Conservation (phyloP, 2,113 vertebrate species). For the Glaucidium brasilianum region DNA sequence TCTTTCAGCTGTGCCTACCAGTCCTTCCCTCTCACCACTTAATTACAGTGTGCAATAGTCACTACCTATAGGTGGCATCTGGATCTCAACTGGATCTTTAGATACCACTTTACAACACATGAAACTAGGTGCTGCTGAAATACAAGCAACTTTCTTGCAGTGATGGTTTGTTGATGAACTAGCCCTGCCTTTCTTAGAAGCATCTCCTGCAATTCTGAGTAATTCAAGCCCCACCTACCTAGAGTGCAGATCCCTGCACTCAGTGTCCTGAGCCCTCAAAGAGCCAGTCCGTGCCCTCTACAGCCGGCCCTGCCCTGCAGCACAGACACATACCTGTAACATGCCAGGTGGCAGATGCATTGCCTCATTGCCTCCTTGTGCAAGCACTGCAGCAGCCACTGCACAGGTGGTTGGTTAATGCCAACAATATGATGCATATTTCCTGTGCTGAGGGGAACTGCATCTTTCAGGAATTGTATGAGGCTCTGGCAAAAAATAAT, state of each 20-base stretch:
- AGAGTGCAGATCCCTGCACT: not conserved
- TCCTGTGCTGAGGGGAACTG: not conserved
- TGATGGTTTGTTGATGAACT: not conserved
- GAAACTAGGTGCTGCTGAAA: not conserved
- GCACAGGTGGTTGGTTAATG: not conserved
- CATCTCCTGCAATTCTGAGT: not conserved
- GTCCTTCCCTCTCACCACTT: not conserved
- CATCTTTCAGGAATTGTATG: constrained; percentile 37
- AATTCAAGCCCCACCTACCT: not conserved
- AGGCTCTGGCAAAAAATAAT: constrained; percentile 31
- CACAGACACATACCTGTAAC: rapidly evolving
- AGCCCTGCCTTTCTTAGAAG: not conserved
- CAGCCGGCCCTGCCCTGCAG: not conserved
- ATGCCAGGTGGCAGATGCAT: not conserved
- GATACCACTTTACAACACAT: not conserved
- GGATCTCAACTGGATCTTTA: not conserved
- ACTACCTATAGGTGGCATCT: not conserved
- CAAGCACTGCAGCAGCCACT: not conserved
- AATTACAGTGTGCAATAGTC: not conserved
- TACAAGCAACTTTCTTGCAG: not conserved
- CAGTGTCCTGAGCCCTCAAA: not conserved
- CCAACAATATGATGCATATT: not conserved
- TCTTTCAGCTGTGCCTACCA: not conserved
- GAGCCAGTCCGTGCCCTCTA: not conserved
- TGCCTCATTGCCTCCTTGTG: not conserved